phyloP scores from a whole-genome alignment of 2,797 vertebrate species.

The Cheirogaleus major region DNA sequence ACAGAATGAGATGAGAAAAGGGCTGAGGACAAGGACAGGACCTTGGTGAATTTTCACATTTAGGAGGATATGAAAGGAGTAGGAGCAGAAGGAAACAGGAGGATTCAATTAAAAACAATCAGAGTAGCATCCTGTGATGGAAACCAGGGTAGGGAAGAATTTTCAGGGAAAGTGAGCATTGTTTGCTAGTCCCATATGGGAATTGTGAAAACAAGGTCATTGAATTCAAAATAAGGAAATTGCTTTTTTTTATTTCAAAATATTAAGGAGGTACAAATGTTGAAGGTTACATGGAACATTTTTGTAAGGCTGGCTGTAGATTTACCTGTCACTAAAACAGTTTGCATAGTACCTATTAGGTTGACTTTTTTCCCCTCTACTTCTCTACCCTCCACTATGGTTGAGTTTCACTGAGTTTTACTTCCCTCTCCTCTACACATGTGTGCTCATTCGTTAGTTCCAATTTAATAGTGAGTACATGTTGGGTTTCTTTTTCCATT shows the following conservation, averaged over 20 bases:
- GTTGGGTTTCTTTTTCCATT: too few species aligned
- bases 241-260: not conserved
- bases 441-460: too few species aligned
- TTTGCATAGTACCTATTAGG: too few species aligned
- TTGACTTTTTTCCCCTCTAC: too few species aligned
- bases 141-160: not conserved
- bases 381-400: too few species aligned
- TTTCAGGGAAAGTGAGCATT: not conserved
- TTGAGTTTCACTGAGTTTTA: too few species aligned
- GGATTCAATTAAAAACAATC: not conserved
- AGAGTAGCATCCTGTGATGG: not conserved
- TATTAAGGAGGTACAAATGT: too few species aligned
- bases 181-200: not conserved
- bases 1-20: not conserved
- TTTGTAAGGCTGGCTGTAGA: too few species aligned
- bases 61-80: not conserved
- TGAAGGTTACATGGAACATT: too few species aligned
- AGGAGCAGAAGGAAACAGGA: not conserved
- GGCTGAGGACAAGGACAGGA: not conserved
- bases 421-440: too few species aligned
- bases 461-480: too few species aligned
- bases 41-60: not conserved
- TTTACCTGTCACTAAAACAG: too few species aligned
- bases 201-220: not conserved
- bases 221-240: slow-evolving; percentile 19